phyloP scores from a whole-genome alignment of 2,888 invertebrate species.

The Coelopa pilipes region DNA sequence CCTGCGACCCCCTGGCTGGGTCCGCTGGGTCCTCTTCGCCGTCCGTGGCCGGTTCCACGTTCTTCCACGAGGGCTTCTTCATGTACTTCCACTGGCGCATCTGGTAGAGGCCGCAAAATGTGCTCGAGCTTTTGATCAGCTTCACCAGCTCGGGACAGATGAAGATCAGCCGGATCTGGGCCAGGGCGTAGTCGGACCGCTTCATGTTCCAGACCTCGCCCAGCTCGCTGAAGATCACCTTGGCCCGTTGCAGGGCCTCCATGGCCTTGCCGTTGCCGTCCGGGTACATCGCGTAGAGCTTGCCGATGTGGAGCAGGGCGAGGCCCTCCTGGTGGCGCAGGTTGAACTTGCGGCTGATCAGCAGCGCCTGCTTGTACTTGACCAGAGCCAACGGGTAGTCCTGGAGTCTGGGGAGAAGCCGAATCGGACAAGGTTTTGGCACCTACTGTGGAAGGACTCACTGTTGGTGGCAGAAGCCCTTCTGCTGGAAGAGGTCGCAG shows the following conservation, averaged over 20 bases:
- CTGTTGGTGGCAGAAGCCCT: constrained; percentile 1
- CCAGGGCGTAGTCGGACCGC: background rate
- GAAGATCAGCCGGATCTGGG: background rate
- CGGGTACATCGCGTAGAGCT: background rate
- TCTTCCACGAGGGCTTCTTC: constrained; percentile 5
- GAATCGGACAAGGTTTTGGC: background rate
- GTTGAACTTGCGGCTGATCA: background rate
- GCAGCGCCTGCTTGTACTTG: background rate
- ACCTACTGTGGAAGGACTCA: background rate
- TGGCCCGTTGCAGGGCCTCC: background rate
- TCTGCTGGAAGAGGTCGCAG: background rate
- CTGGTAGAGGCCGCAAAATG: background rate
- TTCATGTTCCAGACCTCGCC: background rate
- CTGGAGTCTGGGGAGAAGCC: background rate
- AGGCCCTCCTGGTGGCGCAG: background rate
- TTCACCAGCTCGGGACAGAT: constrained; percentile 2
- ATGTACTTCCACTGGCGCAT: constrained; percentile 21
- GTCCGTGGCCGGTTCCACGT: background rate
- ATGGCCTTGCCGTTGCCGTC: background rate
- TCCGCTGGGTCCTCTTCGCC: background rate
- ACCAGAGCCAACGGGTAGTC: background rate
- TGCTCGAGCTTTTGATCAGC: background rate
- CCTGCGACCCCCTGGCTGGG: background rate
- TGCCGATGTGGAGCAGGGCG: constrained; percentile 1
- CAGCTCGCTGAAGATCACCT: background rate